These are phyloP conservation scores for Scaptomyza caliginosa DNA, from an alignment of 2,888 invertebrate species.

Conservation along the genomic window DNA sequence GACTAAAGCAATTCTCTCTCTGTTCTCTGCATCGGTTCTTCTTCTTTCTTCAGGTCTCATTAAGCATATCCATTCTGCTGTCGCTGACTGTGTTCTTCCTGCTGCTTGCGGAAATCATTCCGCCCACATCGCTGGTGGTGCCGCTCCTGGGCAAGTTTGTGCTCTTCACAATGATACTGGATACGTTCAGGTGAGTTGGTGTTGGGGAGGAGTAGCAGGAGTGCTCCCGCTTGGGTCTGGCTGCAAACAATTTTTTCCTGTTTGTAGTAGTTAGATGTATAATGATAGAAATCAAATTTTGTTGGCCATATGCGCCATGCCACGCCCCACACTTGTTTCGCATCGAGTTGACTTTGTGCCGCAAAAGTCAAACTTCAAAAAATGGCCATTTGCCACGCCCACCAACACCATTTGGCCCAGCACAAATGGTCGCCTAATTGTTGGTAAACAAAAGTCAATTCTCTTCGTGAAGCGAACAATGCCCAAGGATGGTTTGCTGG, in stretches of 20 bases:
- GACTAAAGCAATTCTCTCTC: too few species aligned
- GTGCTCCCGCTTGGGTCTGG: too few species aligned
- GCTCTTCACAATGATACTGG: conserved; percentile 97
- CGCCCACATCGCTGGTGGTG: conserved; percentile 96
- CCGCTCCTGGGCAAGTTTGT: conserved; percentile 97
- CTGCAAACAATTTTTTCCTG: too few species aligned
- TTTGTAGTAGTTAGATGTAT: too few species aligned
- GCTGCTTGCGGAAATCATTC: conserved; percentile 94
- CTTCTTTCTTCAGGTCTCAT: conserved; percentile 88
- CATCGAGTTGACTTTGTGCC: conserved; percentile 3
- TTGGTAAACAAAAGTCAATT: conserved; percentile 73
- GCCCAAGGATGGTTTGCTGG: conserved; percentile 12
- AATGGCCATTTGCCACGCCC: conserved; percentile 73
- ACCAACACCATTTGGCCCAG: conserved; percentile 34
- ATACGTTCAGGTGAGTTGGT: conserved; percentile 95
- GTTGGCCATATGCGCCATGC: conserved; percentile 36
- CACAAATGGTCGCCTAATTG: conserved; percentile 67
- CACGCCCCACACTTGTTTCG: conserved; percentile 21
- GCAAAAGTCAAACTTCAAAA: conserved; percentile 60
- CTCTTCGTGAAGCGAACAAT: too few species aligned
- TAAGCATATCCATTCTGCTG: conserved; percentile 97
- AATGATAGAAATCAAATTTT: too few species aligned
- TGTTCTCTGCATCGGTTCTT: conserved; percentile 79
- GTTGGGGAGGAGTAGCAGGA: too few species aligned
- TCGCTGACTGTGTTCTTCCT: conserved; percentile 98